Percentiles rank a stretch among this genome's conserved stretches.
These are phyloP conservation scores for Monodelphis domestica DNA, from an alignment of 2,797 vertebrate species.

Conservation along the genomic window DNA sequence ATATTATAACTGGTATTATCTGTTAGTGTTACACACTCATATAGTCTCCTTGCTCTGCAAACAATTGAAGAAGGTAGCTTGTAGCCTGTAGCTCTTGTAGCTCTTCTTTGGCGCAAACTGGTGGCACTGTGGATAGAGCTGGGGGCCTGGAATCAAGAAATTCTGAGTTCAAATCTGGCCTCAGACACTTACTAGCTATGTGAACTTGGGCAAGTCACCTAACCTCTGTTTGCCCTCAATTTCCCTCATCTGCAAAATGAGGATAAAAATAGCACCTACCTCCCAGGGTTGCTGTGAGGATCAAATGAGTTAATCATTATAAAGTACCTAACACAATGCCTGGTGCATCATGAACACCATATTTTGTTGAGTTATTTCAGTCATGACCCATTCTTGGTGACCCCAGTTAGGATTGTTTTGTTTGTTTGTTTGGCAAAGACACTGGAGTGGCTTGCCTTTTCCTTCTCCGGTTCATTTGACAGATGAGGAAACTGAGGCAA, in stretches of 20 bases:
- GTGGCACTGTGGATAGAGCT: neutral
- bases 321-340: neutral
- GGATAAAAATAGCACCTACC: neutral
- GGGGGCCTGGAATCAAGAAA: neutral
- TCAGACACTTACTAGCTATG: neutral
- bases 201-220: neutral
- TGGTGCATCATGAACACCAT: neutral
- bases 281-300: neutral
- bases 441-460: too few species aligned
- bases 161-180: neutral
- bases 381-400: too few species aligned
- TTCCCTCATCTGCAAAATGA: neutral
- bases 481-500: too few species aligned
- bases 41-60: neutral
- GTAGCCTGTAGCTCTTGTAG: neutral
- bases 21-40: neutral
- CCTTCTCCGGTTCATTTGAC: too few species aligned
- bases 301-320: neutral
- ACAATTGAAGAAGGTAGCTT: neutral
- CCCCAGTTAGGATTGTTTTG: too few species aligned
- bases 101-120: neutral
- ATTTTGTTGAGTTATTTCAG: too few species aligned
- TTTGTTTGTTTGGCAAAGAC: too few species aligned
- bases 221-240: neutral
- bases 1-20: neutral